Evolutionary conservation across 2,888 invertebrate species (phyloP).

Genomic region (Eudasyphora cyanicolor): DNA sequence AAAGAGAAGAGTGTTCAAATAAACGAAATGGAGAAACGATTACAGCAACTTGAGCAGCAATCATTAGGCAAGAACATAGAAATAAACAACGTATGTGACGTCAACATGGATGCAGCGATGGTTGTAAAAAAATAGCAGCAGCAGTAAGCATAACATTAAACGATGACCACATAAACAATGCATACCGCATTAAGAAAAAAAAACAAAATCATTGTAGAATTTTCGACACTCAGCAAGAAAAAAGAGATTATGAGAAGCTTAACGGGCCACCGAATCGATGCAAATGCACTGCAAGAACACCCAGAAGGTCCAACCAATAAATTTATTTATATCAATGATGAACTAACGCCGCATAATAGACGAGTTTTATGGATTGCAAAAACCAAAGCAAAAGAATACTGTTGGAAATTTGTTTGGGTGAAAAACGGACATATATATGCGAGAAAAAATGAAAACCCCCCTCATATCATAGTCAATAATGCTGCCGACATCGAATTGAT

Average conservation of each 20-base stretch:
- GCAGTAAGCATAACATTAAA: background rate
- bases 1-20: background rate
- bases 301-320: background rate
- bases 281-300: background rate
- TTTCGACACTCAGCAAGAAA: slow-evolving; percentile 1
- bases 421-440: background rate
- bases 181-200: slow-evolving; percentile 2
- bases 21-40: background rate
- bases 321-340: background rate
- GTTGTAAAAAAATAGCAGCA: background rate
- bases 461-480: background rate
- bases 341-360: background rate
- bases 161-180: background rate
- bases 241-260: slow-evolving; percentile 13
- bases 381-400: slow-evolving; percentile 1
- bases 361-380: background rate
- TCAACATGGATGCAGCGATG: background rate
- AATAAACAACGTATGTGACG: slow-evolving; percentile 8
- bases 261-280: slow-evolving; percentile 15
- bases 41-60: slow-evolving; percentile 15
- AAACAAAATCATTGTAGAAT: background rate
- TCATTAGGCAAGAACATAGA: slow-evolving; percentile 28
- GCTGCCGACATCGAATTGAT: background rate
- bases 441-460: slow-evolving; percentile 1
- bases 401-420: slow-evolving; percentile 28